Evolutionary conservation across 2,888 invertebrate genomes (phyloP).

Genomic region (Rhamphomyia laevipes): DNA sequence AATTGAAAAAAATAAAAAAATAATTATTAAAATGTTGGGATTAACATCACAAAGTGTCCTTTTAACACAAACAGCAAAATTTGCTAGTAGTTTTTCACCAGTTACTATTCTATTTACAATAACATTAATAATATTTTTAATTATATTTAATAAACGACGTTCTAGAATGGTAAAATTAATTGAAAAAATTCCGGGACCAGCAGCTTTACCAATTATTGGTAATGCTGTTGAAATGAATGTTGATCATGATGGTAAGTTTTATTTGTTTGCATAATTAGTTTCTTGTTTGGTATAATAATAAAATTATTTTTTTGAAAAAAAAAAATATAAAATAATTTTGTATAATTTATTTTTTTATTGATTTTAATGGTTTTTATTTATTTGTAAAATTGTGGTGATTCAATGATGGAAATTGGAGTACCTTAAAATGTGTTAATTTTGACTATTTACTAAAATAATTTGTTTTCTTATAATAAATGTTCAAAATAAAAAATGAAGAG

Average conservation of each 20-base stretch:
- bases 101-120: slow-evolving; percentile 27
- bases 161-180: slow-evolving; percentile 38
- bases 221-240: slow-evolving; percentile 47
- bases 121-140: slow-evolving; percentile 23
- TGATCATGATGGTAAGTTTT: slow-evolving; percentile 43
- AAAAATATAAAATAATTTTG: no score
- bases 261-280: background rate
- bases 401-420: no score
- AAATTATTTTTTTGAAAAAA: background rate
- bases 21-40: slow-evolving; percentile 16
- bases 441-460: no score
- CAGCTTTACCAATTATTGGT: slow-evolving; percentile 46
- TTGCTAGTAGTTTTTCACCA: slow-evolving; percentile 32
- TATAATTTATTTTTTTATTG: no score
- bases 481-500: no score
- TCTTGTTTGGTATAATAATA: background rate
- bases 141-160: slow-evolving; percentile 31
- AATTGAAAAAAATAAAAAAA: no score
- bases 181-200: slow-evolving; percentile 47
- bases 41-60: slow-evolving; percentile 32
- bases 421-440: no score
- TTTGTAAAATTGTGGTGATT: no score
- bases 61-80: slow-evolving; percentile 26
- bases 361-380: no score
- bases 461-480: no score